Base-by-base conservation (phyloP, 2,113 vertebrate species). In the Tiliqua scincoides region DNA sequence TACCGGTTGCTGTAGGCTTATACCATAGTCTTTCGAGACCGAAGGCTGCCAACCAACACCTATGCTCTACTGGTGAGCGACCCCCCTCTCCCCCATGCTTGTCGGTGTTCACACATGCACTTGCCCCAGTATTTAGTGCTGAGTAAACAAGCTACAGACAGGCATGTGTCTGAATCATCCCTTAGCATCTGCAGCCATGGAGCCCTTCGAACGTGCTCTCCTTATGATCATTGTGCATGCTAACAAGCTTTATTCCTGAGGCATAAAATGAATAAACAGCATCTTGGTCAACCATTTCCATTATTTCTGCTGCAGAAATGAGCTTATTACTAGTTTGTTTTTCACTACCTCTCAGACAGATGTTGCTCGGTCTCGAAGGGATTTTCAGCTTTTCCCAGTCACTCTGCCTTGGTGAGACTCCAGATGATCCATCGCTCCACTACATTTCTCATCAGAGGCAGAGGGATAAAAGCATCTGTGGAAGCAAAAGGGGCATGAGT, bases 291-390 rank as follows among this genome's bases (percentile, higher is more conserved):
- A 71, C 75, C 14, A 40, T 83, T 15, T 83, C 12, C 85, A 91
- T n/a, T 76, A 6, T 81, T 72, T 91, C 92, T 85, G 43, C 89
- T 91, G 74, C 89, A 95, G 90, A 94, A 95, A 95, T 94, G 86
- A 95, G 92, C 95, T 96, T 96, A 94, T 95, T 95, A 94, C 54
- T 78, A 86, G 92, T 95, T 96, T 96, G 94, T 95, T 96, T 96
- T 96, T 93, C 94, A 92, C 88, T 85, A 94, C 92, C 91, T 95
- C 93, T 95, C 91, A 91, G 94, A 88, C 95, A 97, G 94, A 96
- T 96, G 95, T 95, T 96, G 73, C 86, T 92, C 71, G 17, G 71
- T 94, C 95, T 94, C 95, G 0, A 3, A 94, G 93, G 95, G 90
- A 91, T 92, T 94, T 92, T 92, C 89, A 63, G 86, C 20, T 83